Evolutionary conservation across 2,797 vertebrate genomes (phyloP), one percentile per base, ranked within the genome.

Genomic region (Avahi laniger): DNA sequence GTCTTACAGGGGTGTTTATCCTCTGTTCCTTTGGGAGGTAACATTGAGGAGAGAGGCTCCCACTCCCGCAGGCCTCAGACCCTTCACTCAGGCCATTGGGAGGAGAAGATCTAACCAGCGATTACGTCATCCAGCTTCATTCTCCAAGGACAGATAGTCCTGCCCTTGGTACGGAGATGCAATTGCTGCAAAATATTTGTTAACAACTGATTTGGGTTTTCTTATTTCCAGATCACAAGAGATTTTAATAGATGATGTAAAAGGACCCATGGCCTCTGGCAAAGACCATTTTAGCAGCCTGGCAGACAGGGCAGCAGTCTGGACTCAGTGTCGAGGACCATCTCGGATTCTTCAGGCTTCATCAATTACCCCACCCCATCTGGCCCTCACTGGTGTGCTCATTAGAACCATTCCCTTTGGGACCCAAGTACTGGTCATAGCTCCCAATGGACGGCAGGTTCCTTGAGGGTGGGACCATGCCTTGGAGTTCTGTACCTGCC

Each of bases 21-120:
- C 96, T 95, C 97, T 69, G 65, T 98, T 97, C 97, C 94, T 94
- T 97, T 97, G 13, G 96, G 98, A 97, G 96, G 97, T 35, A 65
- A 87, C 98, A 95, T 92, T 70, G 41, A 94, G 75, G 75, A 70
- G 54, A 82, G 35, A 95, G 85, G 73, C 52, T 69, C 65, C 81
- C 50, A 18, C 69, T 75, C 73, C 7, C 2, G 3, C 2, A 11
- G 2, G 65, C 61, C 35, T 76, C 46, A 4, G 73, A 52, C 46
- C 70, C 91, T 83, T 87, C 63, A 61, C 90, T 80, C 78, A 30
- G 67, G 81, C 52, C 93, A 59, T 90, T 95, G 94, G 94, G 75
- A 91, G 57, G 22, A 73, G 73, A 84, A 73, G 65, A 91, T 73
- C 95, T 86, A 50, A 78, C 90, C 52, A 50, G 76, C n/a, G 70